phyloP scores from a whole-genome alignment of 1,140 invertebrate genomes.

The Tetragonula clypearis region DNA sequence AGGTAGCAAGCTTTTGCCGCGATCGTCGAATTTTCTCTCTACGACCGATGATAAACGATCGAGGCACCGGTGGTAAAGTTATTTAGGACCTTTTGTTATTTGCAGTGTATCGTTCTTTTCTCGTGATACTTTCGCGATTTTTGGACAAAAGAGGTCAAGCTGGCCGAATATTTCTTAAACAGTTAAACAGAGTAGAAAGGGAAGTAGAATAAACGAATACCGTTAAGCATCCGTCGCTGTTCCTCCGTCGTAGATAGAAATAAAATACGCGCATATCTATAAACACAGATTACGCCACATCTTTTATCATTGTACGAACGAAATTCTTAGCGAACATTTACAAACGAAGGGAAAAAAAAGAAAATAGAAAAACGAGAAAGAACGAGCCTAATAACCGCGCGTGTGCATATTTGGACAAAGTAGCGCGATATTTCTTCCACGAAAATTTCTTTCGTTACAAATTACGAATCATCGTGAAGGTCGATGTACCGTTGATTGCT shows the following conservation, averaged over 20 bases:
- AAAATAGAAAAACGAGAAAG: neutral
- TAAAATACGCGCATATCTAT: neutral
- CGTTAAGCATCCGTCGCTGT: conserved; percentile 39
- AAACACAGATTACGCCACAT: neutral
- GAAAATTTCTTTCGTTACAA: neutral
- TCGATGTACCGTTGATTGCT: conserved; percentile 60
- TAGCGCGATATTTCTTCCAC: neutral
- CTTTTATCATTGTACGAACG: neutral
- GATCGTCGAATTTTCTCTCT: neutral
- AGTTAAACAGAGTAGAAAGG: conserved; percentile 21
- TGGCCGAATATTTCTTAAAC: conserved; percentile 46
- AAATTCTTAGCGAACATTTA: neutral
- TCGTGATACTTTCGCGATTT: neutral
- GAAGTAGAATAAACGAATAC: conserved; percentile 38
- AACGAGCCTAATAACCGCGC: too few species aligned
- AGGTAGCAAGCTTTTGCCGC: neutral
- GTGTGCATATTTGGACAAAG: neutral
- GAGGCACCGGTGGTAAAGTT: neutral
- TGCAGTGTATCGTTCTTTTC: neutral
- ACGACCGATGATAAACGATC: neutral
- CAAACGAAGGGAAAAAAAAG: neutral
- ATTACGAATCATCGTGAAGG: conserved; percentile 12
- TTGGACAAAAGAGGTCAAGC: neutral
- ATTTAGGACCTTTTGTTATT: neutral
- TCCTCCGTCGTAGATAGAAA: conserved; percentile 7